Evolutionary conservation across 2,797 vertebrate species (phyloP), one percentile per base, ranked within the genome.

Genomic region (Artibeus jamaicensis): DNA sequence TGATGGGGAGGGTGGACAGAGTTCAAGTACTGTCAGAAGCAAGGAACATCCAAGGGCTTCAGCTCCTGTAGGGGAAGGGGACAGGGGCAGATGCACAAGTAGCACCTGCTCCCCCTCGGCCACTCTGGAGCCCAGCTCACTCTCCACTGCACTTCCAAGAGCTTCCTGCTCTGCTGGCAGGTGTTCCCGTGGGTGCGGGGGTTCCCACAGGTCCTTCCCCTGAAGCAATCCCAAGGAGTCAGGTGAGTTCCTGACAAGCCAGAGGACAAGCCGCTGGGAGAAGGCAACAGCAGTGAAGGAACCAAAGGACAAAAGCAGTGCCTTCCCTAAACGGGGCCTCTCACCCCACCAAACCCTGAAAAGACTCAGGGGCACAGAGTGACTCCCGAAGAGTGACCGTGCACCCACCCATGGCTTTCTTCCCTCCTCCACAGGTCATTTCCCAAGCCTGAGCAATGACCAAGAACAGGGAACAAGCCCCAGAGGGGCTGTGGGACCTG

Each of bases 301-400:
- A 71, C 24, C 6, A 4, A 18, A 53, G 46, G 18, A 15, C 34
- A 50, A 78, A 42, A 16, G n/a, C 1, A 6, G 22, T 0, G 9
- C 44, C 50, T 48, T n/a, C 26, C 18, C 37, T 6, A 7, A 32
- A 32, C 1, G 10, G 29, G 37, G 44, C 2, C 68, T 81, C 53
- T 65, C 34, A 65, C 26, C n/a, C 34, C 0, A 0, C 21, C 37
- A 21, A 46, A 12, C 5, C 22, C 37, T 15, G 1, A 1, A 1
- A 53, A 29, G 74, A 29, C 29, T 67, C 8, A 2, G 57, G 34
- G 44, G n/a, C n/a, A 74, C 50, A 44, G 16, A 70, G 32, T 6
- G 32, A n/a, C 55, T 32, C 44, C 10, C 11, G 4, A 6, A 48
- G n/a, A 55, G 21, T 6, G 0, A 50, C 15, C 2, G 0, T 2